A percentile compares a stretch with the other conserved stretches of the same genome.
These are phyloP conservation scores for Electrona antarctica DNA, from an alignment of 2,113 vertebrate genomes.

Conservation along the genomic window DNA sequence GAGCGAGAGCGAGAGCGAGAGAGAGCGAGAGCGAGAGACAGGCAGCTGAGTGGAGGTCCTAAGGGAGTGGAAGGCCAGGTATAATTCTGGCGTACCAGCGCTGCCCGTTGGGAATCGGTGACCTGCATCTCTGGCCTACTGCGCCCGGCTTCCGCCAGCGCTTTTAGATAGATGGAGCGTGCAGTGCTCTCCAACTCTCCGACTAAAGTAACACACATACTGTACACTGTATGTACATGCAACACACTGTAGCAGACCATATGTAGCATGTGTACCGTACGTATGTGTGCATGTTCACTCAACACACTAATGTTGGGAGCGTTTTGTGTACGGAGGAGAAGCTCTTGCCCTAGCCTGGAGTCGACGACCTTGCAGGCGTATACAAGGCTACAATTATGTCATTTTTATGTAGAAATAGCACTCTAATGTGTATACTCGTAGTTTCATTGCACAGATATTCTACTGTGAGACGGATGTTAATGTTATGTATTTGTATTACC, in stretches of 20 bases:
- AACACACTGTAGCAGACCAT: background rate
- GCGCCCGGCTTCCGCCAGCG: slow-evolving; percentile 47
- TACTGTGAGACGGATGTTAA: too few species aligned
- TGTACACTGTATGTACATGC: background rate
- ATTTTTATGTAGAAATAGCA: too few species aligned
- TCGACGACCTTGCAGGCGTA: too few species aligned
- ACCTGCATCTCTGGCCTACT: slow-evolving; percentile 66
- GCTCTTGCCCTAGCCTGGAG: too few species aligned
- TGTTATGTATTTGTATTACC: too few species aligned
- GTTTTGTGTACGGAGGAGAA: too few species aligned
- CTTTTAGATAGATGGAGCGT: slow-evolving; percentile 15
- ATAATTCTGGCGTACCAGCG: slow-evolving; percentile 68
- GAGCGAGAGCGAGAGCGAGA: background rate
- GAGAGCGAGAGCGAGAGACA: slow-evolving; percentile 29
- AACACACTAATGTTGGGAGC: too few species aligned
- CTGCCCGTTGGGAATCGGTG: slow-evolving; percentile 64
- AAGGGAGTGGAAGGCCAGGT: slow-evolving; percentile 58
- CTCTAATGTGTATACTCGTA: too few species aligned
- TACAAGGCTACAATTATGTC: too few species aligned
- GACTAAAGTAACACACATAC: slow-evolving; percentile 40
- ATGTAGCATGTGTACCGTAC: slow-evolving; percentile 7
- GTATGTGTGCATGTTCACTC: too few species aligned
- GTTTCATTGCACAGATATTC: too few species aligned
- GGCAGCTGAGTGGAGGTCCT: slow-evolving; percentile 30
- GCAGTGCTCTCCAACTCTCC: slow-evolving; percentile 45